Evolutionary conservation across 2,797 vertebrate species (phyloP), one percentile per base, ranked within the genome.

Genomic region (Tangara arthus): DNA sequence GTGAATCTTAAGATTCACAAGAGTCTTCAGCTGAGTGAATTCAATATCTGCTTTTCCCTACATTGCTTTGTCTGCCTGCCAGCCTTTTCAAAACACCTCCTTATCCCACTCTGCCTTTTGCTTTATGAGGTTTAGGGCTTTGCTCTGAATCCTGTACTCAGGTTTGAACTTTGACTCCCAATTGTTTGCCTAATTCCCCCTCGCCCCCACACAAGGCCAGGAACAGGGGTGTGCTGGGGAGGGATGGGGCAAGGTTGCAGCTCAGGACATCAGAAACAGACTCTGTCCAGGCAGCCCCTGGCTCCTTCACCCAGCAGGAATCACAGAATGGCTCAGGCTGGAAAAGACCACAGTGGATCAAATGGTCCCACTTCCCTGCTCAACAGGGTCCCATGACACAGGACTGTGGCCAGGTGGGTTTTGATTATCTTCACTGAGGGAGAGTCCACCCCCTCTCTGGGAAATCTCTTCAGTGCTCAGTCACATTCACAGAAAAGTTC

Each of bases 131-230:
- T 42, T 39, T 47, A 35, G 41, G 30, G 46, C 35, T 92, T 50
- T 46, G 27, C 50, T 65, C 75, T 21, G 22, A 89, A 60, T 71
- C 66, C 63, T 69, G 18, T 41, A 17, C 66, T 76, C 59, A 4
- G 70, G n/a, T 24, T 46, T 84, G 71, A 69, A 65, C 87, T 85
- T 47, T 85, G 94, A 28, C 12, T 89, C 24, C 8, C 8, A 23
- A 2, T 32, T 71, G 32, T 64, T 21, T 55, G 59, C 52, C 42
- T 53, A 69, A 65, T 24, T 47, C 53, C 37, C 4, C n/a, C 49
- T 41, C 8, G 1, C 12, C 23, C 17, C n/a, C 46, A n/a, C 5
- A 2, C 24, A 49, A 65, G 59, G 37, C 46, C n/a, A 15, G 0
- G 65, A 87, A 53, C 37, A 30, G 57, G 23, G 14, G 2, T 15